Evolutionary conservation across 2,888 invertebrate genomes (phyloP), one percentile per base, ranked within the genome.

Genomic region (Nematopogon swammerdamellus): DNA sequence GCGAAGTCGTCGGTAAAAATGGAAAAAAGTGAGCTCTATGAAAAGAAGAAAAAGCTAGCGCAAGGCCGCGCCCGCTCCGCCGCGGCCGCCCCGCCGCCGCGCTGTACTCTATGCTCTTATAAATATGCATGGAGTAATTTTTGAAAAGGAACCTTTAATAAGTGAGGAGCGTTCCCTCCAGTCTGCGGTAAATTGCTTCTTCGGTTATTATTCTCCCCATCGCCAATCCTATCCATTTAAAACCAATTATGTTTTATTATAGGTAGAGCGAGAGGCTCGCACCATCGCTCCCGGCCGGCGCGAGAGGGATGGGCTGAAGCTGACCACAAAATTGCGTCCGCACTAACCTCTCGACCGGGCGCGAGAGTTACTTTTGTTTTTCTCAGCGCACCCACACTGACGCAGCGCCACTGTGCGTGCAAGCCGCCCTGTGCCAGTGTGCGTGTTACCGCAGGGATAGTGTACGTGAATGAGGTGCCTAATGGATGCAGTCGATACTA

Each of bases 241-340:
- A 77, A 75, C 67, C 74, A 75, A 79, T 79, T 77, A 75, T 68
- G 71, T 70, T 76, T 74, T 74, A 75, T 75, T 73, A 75, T 60
- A 60, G 66, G 57, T 55, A 57, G 69, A 71, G 56, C 57, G 65
- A 61, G 68, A 71, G 46, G 58, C 29, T 48, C 58, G 47, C 36
- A 36, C 36, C 36, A 59, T 50, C 42, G 50, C 30, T 51, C 44
- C 51, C 51, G 50, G 49, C 53, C 52, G 25, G 68, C 56, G 56
- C 56, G 68, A 71, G 55, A 58, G 58, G 58, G 72, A 71, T 53
- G 50, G 61, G 55, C 4, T 51, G 54, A n/a, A 54, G 52, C 51
- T 57, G 59, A 59, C 63, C 62, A 65, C 62, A 62, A 63, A 63
- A 64, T 63, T 65, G 61, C 51, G 61, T 61, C 60, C 56, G 59